These are phyloP conservation scores for Drosophila melanica DNA, from an alignment of 1,140 invertebrate genomes.

Conservation along the genomic window DNA sequence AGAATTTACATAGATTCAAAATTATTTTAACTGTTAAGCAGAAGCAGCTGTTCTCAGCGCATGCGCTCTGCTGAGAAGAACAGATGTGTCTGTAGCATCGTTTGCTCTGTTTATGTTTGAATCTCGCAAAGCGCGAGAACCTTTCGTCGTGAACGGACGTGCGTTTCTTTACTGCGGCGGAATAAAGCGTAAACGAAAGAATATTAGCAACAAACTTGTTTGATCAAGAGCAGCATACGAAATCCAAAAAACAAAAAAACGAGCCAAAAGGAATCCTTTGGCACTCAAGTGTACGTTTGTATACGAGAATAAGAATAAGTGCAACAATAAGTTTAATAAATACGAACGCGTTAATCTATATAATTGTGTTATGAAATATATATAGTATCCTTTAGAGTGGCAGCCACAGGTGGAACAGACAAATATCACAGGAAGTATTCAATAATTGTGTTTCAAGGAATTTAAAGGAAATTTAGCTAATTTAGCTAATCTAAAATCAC, in stretches of 20 bases:
- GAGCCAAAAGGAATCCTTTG: slow-evolving; percentile 37
- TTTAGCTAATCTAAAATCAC: no score
- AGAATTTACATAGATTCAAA: slow-evolving; percentile 13
- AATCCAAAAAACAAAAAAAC: slow-evolving; percentile 21
- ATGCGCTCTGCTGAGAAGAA: slow-evolving; percentile 41
- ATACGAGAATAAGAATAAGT: slow-evolving; percentile 7
- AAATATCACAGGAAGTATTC: not conserved
- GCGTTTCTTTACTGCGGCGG: slow-evolving; percentile 24
- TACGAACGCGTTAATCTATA: not conserved
- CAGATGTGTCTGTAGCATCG: slow-evolving; percentile 31
- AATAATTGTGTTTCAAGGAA: not conserved
- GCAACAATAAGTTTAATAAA: not conserved
- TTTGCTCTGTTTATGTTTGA: slow-evolving; percentile 71
- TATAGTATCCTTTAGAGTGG: not conserved
- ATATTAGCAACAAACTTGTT: slow-evolving; percentile 75
- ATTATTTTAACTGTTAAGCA: slow-evolving; percentile 26
- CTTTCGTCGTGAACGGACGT: slow-evolving; percentile 73
- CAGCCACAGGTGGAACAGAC: slow-evolving; percentile 31
- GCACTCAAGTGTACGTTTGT: slow-evolving; percentile 42
- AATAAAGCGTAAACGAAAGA: slow-evolving; percentile 56
- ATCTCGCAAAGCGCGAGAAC: slow-evolving; percentile 72
- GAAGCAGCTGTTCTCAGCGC: slow-evolving; percentile 38
- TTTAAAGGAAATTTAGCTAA: not conserved
- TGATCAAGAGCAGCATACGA: slow-evolving; percentile 21
- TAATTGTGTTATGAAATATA: not conserved